These are phyloP conservation scores for Eptesicus fuscus DNA, from an alignment of 2,113 vertebrate species.

Conservation along the genomic window DNA sequence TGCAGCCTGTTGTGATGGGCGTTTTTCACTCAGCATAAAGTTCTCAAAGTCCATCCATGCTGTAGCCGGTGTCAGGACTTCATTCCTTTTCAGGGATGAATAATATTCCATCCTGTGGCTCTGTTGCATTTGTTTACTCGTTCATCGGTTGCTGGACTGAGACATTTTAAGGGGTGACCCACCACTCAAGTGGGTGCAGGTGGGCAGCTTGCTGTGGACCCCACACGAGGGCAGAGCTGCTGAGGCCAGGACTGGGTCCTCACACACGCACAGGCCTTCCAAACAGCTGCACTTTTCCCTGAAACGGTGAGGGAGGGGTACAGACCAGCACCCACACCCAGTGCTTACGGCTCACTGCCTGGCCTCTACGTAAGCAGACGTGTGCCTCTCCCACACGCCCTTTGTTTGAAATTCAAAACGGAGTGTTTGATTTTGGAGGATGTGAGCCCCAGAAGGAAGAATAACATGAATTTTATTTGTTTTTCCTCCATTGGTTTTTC, in stretches of 20 bases:
- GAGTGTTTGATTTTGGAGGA: slow-evolving; percentile 34
- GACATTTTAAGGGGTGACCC: not conserved
- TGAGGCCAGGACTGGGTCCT: not conserved
- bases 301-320: not conserved
- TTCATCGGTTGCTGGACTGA: not conserved
- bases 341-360: not conserved
- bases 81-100: too few species aligned
- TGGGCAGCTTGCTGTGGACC: not conserved
- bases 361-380: not conserved
- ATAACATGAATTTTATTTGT: not conserved
- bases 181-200: not conserved
- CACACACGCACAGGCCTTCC: rapidly evolving
- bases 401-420: not conserved
- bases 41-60: not conserved
- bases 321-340: not conserved
- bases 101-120: not conserved
- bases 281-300: not conserved
- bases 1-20: rapidly evolving
- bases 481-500: not conserved
- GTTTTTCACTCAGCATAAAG: too few species aligned
- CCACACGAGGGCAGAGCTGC: not conserved
- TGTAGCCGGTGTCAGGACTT: rapidly evolving
- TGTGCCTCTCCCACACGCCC: not conserved
- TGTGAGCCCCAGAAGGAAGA: not conserved
- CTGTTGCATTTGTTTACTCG: not conserved